A percentile compares a stretch with the other conserved stretches of the same genome.
Evolutionary conservation across 2,888 invertebrate genomes (phyloP).

Genomic region (Drosophila falleni): DNA sequence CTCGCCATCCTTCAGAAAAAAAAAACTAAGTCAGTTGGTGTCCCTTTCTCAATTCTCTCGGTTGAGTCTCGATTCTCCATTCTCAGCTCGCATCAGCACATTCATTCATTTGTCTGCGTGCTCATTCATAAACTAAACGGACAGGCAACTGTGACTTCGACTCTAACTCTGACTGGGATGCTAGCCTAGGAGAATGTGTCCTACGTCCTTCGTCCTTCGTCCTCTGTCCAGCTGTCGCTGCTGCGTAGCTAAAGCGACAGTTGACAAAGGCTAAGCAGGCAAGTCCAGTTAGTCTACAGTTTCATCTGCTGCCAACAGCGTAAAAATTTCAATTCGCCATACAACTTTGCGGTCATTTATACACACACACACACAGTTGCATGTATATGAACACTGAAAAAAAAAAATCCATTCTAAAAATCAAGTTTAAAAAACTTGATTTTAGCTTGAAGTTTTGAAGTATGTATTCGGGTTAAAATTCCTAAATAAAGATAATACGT

Average conservation of each 20-base stretch:
- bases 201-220: background rate
- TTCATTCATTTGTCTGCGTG: conserved; percentile 69
- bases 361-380: conserved; percentile 43
- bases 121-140: conserved; percentile 74
- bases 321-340: conserved; percentile 78
- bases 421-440: too few relatives aligned
- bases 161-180: conserved; percentile 1
- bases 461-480: too few relatives aligned
- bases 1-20: conserved; percentile 4
- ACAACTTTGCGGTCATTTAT: conserved; percentile 75
- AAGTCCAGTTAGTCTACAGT: conserved; percentile 58
- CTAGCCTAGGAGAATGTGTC: conserved; percentile 9
- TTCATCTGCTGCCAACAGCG: conserved; percentile 63
- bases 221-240: conserved; percentile 59
- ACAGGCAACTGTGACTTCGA: conserved; percentile 30
- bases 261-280: conserved; percentile 78
- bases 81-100: conserved; percentile 60
- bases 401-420: too few relatives aligned
- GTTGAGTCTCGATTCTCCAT: conserved; percentile 20
- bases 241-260: conserved; percentile 73
- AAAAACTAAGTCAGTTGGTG: background rate
- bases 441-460: too few relatives aligned
- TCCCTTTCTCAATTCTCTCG: conserved; percentile 6
- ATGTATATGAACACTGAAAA: too few relatives aligned
- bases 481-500: too few relatives aligned